A percentile compares a stretch with the other conserved stretches of the same genome.
Conservation (phyloP, 2,113 vertebrate species). For the Paradoxurus hermaphroditus region DNA sequence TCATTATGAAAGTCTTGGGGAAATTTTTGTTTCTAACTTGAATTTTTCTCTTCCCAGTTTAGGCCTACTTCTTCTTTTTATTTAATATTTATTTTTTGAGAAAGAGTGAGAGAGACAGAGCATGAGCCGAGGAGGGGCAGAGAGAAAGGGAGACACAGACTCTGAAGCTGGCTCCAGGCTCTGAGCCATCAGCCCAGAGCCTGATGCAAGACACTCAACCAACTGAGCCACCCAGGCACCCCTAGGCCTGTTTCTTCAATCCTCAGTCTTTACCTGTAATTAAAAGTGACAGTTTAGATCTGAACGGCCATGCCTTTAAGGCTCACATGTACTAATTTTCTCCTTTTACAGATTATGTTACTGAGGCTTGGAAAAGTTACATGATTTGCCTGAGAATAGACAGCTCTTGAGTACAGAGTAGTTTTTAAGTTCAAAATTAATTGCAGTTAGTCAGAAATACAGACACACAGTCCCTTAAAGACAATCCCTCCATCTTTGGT, state of each 20-base stretch:
- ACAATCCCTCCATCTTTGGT: accelerated
- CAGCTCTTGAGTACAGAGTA: not conserved
- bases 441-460: not conserved
- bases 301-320: not conserved
- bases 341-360: not conserved
- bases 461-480: not conserved
- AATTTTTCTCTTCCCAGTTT: not conserved
- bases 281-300: not conserved
- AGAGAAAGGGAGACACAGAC: no score
- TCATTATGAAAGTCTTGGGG: not conserved
- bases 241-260: not conserved
- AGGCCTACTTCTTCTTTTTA: not conserved
- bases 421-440: not conserved
- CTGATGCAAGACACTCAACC: no score
- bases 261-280: not conserved
- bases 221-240: no score
- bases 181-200: no score
- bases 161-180: no score
- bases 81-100: no score
- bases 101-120: no score
- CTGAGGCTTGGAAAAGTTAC: not conserved
- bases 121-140: no score
- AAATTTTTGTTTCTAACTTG: not conserved
- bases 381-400: not conserved
- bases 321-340: not conserved